These are phyloP conservation scores for Dendrolimus pini DNA, from an alignment of 2,888 invertebrate species.

Conservation along the genomic window DNA sequence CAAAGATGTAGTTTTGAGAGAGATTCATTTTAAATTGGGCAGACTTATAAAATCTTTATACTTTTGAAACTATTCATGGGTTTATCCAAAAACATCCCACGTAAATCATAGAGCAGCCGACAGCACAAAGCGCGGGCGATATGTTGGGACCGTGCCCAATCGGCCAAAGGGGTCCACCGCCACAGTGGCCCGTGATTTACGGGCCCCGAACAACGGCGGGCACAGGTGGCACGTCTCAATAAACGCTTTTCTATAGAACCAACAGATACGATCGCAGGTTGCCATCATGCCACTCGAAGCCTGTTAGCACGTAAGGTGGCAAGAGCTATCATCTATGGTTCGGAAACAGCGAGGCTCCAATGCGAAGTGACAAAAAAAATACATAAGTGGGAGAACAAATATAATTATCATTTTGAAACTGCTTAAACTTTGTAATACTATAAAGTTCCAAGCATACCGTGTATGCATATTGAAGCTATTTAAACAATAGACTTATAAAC, in stretches of 20 bases:
- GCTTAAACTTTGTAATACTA: too few species aligned
- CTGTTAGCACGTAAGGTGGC: background rate
- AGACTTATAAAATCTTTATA: background rate
- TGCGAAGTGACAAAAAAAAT: too few species aligned
- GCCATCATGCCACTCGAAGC: background rate
- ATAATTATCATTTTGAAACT: too few species aligned
- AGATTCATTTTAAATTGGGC: too few species aligned
- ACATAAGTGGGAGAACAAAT: too few species aligned
- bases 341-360: too few species aligned
- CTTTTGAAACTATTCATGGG: background rate
- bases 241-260: background rate
- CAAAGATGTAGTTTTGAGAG: too few species aligned
- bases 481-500: too few species aligned
- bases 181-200: background rate
- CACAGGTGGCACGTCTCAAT: background rate
- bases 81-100: background rate
- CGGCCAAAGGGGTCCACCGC: background rate
- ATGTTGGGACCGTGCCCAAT: background rate
- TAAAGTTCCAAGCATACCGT: too few species aligned
- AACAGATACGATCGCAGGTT: background rate
- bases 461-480: too few species aligned
- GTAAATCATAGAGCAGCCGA: background rate
- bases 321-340: too few species aligned
- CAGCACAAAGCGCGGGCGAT: background rate
- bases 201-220: background rate